Evolutionary conservation across 2,113 vertebrate species (phyloP).

Genomic region (Trachemys scripta): DNA sequence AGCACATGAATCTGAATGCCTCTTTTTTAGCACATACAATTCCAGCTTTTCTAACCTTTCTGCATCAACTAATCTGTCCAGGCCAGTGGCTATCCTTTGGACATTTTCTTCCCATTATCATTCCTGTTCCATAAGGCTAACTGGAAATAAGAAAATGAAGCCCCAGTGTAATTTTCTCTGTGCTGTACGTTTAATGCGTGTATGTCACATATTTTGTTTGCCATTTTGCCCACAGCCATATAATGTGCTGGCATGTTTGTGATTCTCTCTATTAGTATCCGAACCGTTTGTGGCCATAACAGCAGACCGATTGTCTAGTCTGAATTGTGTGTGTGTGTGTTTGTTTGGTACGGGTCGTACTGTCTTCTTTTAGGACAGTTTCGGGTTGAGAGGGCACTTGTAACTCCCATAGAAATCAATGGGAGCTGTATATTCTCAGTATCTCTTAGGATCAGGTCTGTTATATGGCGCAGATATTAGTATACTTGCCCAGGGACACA

Average conservation of each 20-base stretch:
- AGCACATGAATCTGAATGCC: neutral
- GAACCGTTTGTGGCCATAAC: neutral
- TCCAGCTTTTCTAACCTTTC: neutral
- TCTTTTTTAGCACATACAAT: neutral
- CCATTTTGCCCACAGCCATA: neutral
- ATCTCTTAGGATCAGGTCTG: neutral
- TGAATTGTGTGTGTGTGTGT: neutral
- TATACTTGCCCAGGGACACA: neutral
- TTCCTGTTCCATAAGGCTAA: neutral
- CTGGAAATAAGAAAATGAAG: neutral
- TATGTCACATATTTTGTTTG: neutral
- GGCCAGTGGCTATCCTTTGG: neutral
- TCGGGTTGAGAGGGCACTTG: neutral
- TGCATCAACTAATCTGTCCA: neutral
- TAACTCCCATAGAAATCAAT: neutral
- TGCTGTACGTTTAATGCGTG: neutral
- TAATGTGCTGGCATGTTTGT: accelerated
- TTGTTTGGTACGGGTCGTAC: neutral
- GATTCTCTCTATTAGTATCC: neutral
- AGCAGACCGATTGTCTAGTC: neutral
- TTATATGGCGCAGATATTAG: neutral
- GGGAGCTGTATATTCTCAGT: neutral
- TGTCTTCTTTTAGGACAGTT: neutral
- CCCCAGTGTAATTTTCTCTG: accelerated
- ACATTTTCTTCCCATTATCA: neutral